Evolutionary conservation across 2,888 invertebrate species (phyloP).

Genomic region (Thymelicus lineola): DNA sequence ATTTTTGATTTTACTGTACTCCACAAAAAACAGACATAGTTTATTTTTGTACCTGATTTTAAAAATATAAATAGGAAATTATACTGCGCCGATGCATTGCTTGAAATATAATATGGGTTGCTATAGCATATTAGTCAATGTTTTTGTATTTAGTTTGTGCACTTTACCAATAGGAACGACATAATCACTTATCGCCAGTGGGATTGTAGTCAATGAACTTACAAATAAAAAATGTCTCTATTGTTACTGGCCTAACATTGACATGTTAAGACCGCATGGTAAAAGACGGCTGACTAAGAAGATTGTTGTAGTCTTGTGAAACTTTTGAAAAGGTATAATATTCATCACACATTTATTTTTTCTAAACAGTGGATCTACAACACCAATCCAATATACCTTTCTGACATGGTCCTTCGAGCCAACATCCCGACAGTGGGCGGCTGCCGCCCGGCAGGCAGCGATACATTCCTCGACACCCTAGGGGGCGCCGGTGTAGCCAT

Average conservation of each 20-base stretch:
- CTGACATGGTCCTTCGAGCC: slow-evolving; percentile 74
- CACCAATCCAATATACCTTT: slow-evolving; percentile 64
- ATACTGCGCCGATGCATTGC: too few species aligned
- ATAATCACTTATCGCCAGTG: too few species aligned
- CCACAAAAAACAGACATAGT: slow-evolving; percentile 5
- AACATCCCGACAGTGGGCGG: slow-evolving; percentile 71
- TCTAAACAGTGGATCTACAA: not conserved
- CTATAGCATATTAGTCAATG: not conserved
- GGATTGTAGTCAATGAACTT: too few species aligned
- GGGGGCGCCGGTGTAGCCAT: slow-evolving; percentile 74
- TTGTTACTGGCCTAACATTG: not conserved
- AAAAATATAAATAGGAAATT: not conserved
- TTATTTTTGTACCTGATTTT: not conserved
- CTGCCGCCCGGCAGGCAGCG: slow-evolving; percentile 77
- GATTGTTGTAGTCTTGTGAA: too few species aligned
- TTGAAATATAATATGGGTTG: too few species aligned
- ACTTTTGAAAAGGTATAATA: not conserved
- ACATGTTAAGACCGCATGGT: not conserved
- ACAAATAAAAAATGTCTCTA: not conserved
- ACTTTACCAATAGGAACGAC: not conserved
- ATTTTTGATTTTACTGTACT: slow-evolving; percentile 22
- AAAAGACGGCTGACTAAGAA: too few species aligned
- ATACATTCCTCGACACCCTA: slow-evolving; percentile 77
- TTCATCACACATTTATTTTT: not conserved
- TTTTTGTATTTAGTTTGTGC: not conserved